phyloP scores from a whole-genome alignment of 2,888 invertebrate species.

The Limnephilus marmoratus region DNA sequence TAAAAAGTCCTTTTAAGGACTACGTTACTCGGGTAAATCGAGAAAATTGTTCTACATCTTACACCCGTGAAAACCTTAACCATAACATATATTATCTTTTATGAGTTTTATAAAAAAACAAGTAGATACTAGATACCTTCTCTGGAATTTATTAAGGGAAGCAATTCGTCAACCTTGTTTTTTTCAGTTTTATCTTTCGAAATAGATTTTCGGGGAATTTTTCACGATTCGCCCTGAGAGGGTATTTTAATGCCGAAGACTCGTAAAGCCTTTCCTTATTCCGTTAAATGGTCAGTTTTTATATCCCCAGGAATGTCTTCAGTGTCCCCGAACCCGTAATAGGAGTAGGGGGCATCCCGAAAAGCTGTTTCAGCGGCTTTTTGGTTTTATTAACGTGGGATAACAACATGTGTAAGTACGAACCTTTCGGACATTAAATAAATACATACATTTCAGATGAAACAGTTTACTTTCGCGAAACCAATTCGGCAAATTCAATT shows the following conservation, averaged over 20 bases:
- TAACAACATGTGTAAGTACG: neutral
- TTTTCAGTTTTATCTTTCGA: neutral
- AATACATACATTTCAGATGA: neutral
- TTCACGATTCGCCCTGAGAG: neutral
- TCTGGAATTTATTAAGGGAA: neutral
- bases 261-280: conserved; percentile 2
- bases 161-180: conserved; percentile 2
- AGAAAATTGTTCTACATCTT: too few species aligned
- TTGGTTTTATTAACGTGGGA: conserved; percentile 2
- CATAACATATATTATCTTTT: neutral
- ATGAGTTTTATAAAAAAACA: neutral
- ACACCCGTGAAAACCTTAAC: too few species aligned
- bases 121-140: neutral
- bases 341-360: neutral
- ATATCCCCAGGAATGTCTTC: neutral
- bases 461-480: neutral
- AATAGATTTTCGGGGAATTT: neutral
- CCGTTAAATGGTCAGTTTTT: conserved; percentile 2
- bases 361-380: conserved; percentile 2
- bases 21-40: too few species aligned
- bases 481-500: neutral
- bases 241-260: neutral
- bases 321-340: neutral
- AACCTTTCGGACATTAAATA: neutral
- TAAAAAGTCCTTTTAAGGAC: too few species aligned